Evolutionary conservation across 2,888 invertebrate genomes (phyloP).

Genomic region (Himalopsyche tibetana): DNA sequence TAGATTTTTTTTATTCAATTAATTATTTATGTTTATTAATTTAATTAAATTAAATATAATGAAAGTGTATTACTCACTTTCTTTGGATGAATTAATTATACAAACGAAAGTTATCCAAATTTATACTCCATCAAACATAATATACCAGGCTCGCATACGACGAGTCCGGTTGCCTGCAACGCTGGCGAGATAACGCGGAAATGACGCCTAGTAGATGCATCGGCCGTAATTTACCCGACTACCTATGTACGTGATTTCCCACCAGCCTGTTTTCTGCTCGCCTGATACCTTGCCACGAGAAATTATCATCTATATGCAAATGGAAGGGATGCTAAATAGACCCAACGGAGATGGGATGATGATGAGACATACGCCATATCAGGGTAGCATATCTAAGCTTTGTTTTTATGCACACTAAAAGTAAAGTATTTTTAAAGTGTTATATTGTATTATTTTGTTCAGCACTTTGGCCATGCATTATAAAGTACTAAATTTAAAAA

Average conservation of each 20-base stretch:
- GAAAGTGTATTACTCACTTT: not conserved
- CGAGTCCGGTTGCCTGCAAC: not conserved
- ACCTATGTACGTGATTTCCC: conserved; percentile 30
- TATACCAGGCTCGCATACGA: conserved; percentile 4
- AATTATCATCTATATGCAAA: conserved; percentile 34
- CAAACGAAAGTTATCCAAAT: not conserved
- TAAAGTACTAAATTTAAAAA: too few species aligned
- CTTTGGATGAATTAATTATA: not conserved
- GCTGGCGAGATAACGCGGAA: conserved; percentile 22
- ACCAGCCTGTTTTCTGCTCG: conserved; percentile 15
- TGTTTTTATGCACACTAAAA: conserved; percentile 2
- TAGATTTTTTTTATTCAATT: not conserved
- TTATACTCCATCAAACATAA: conserved; percentile 2
- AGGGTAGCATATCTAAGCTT: not conserved
- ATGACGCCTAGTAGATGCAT: conserved; percentile 31
- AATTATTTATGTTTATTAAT: not conserved
- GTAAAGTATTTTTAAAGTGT: not conserved
- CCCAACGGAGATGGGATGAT: conserved; percentile 4
- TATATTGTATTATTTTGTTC: not conserved
- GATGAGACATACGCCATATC: conserved; percentile 13
- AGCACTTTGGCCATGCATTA: too few species aligned
- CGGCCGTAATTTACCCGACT: conserved; percentile 10
- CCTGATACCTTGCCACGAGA: conserved; percentile 26
- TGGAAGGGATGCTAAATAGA: conserved; percentile 34
- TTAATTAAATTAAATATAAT: not conserved